phyloP scores from a whole-genome alignment of 2,113 vertebrate species.

The Holacanthus passer region DNA sequence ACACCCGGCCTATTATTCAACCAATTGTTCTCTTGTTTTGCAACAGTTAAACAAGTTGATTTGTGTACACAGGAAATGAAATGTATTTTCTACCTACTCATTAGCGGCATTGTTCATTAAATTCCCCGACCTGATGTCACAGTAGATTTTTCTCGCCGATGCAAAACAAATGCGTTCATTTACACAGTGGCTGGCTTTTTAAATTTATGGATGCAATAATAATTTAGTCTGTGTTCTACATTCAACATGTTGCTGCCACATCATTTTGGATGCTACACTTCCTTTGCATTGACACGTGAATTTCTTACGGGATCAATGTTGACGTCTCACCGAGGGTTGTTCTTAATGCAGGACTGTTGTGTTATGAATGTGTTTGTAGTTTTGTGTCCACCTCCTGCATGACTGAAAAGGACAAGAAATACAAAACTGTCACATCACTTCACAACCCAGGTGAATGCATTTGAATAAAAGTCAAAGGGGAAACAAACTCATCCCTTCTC shows the following conservation, averaged over 20 bases:
- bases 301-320: neutral
- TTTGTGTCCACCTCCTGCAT: neutral
- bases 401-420: neutral
- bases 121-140: neutral
- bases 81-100: constrained; percentile 17
- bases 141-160: neutral
- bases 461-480: neutral
- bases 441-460: neutral
- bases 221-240: neutral
- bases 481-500: neutral
- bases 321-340: neutral
- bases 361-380: neutral
- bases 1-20: constrained; percentile 4
- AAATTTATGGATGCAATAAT: neutral
- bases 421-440: neutral
- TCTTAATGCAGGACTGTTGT: neutral
- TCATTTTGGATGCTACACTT: neutral
- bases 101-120: constrained; percentile 19
- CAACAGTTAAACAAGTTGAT: neutral
- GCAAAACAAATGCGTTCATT: neutral
- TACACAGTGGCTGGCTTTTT: neutral
- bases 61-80: constrained; percentile 13
- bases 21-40: constrained; percentile 24
- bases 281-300: no score
- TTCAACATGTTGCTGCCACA: no score